These are phyloP conservation scores for Apotomis capreana DNA, from an alignment of 2,888 invertebrate species.

Conservation along the genomic window DNA sequence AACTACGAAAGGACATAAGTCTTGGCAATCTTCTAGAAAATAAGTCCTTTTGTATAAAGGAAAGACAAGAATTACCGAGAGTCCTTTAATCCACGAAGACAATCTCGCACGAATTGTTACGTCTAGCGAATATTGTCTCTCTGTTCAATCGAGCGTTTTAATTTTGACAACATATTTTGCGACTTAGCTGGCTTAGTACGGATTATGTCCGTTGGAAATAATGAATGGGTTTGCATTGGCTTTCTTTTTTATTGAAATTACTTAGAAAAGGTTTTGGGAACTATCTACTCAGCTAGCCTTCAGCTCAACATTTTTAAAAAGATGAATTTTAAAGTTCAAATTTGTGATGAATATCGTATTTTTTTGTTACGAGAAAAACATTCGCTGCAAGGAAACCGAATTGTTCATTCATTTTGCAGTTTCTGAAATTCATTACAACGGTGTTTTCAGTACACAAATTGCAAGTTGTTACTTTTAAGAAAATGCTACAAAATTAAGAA, in stretches of 20 bases:
- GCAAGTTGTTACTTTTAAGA: too few relatives aligned
- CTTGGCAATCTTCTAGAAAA: neutral
- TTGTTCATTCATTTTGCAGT: too few relatives aligned
- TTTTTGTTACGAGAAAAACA: too few relatives aligned
- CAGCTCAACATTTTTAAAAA: too few relatives aligned
- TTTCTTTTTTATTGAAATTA: neutral
- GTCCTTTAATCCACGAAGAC: constrained; percentile 69
- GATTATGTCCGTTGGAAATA: neutral
- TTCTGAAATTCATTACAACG: too few relatives aligned
- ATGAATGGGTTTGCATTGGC: neutral
- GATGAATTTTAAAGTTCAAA: too few relatives aligned
- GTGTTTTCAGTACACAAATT: too few relatives aligned
- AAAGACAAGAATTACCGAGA: constrained; percentile 65
- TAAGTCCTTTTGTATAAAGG: constrained; percentile 43
- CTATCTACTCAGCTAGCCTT: too few relatives aligned
- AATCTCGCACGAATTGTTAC: constrained; percentile 66
- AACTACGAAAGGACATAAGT: neutral
- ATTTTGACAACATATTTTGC: constrained; percentile 42
- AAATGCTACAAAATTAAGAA: too few relatives aligned
- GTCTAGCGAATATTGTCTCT: constrained; percentile 53
- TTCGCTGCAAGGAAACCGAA: too few relatives aligned
- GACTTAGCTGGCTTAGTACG: constrained; percentile 17
- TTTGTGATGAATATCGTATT: too few relatives aligned
- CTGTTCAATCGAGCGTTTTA: constrained; percentile 53
- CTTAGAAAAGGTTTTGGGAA: too few relatives aligned